Percentiles rank a stretch among this genome's conserved stretches.
Evolutionary conservation across 2,797 vertebrate genomes (phyloP).

Genomic region (Ammospiza maritima): DNA sequence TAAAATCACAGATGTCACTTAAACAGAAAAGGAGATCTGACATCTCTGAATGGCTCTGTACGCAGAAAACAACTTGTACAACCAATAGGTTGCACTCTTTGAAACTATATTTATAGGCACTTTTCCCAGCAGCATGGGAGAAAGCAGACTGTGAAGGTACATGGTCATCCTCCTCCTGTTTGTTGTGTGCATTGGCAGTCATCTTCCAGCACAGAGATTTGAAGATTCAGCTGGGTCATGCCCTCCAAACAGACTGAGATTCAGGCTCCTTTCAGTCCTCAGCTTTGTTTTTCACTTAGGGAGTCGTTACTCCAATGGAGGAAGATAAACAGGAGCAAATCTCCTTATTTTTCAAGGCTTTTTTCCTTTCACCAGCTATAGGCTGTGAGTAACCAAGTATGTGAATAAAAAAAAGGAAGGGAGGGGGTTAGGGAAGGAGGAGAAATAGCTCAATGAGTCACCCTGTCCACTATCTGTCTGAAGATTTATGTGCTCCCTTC

Average conservation of each 20-base stretch:
- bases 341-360: background rate
- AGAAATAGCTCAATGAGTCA: slow-evolving; percentile 65
- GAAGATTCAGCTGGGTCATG: background rate
- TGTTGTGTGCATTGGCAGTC: background rate
- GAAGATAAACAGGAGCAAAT: slow-evolving; percentile 3
- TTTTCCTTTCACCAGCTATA: background rate
- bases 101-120: background rate
- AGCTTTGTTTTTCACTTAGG: slow-evolving; percentile 4
- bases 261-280: background rate
- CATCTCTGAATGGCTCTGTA: background rate
- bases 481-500: slow-evolving; percentile 42
- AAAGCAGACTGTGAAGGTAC: background rate
- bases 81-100: background rate
- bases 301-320: background rate
- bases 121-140: background rate
- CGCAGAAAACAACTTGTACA: background rate
- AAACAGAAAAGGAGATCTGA: background rate
- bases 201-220: background rate
- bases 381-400: background rate
- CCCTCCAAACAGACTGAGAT: background rate
- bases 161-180: slow-evolving; percentile 16
- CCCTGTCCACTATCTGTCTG: slow-evolving; percentile 40
- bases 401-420: slow-evolving; percentile 21
- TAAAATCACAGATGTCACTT: background rate
- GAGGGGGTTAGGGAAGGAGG: slow-evolving; percentile 2